Evolutionary conservation across 2,797 vertebrate genomes (phyloP).

Genomic region (Etheostoma nigrum): DNA sequence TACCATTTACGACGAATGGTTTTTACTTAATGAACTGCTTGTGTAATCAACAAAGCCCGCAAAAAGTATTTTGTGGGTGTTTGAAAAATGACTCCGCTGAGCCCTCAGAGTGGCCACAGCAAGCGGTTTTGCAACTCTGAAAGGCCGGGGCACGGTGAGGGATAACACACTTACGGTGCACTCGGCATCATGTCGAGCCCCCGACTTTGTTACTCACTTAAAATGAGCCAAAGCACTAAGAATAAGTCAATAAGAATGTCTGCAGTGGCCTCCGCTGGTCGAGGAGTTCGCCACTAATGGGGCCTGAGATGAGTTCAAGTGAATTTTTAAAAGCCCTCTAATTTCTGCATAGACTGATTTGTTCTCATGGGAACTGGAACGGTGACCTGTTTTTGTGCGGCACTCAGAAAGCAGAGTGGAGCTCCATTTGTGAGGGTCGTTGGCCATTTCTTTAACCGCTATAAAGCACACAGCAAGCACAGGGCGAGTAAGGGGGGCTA

Average conservation of each 20-base stretch:
- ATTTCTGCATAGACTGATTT: slow-evolving; percentile 75
- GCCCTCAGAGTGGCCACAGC: slow-evolving; percentile 45
- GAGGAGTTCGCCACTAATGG: slow-evolving; percentile 70
- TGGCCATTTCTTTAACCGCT: slow-evolving; percentile 54
- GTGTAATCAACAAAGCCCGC: slow-evolving; percentile 69
- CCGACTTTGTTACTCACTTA: slow-evolving; percentile 72
- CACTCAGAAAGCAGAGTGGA: slow-evolving; percentile 53
- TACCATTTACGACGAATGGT: slow-evolving; percentile 70
- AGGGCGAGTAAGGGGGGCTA: not conserved
- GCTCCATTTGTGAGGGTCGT: slow-evolving; percentile 55
- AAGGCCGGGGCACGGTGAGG: slow-evolving; percentile 51
- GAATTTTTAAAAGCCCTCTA: slow-evolving; percentile 80
- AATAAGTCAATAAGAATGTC: slow-evolving; percentile 80
- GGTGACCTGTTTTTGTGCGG: slow-evolving; percentile 52
- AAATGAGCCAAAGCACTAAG: slow-evolving; percentile 77
- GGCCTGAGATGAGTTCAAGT: slow-evolving; percentile 78
- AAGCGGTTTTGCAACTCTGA: slow-evolving; percentile 49
- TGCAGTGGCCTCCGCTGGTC: slow-evolving; percentile 61
- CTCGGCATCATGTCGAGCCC: slow-evolving; percentile 58
- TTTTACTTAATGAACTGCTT: slow-evolving; percentile 76
- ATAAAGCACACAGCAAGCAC: slow-evolving; percentile 42
- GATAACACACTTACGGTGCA: slow-evolving; percentile 67
- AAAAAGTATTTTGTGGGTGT: slow-evolving; percentile 46
- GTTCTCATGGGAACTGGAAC: slow-evolving; percentile 68
- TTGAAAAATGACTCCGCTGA: slow-evolving; percentile 59